phyloP scores from a whole-genome alignment of 37 sponge, comb jelly and placozoan genomes.

The Hormiphora californensis region DNA sequence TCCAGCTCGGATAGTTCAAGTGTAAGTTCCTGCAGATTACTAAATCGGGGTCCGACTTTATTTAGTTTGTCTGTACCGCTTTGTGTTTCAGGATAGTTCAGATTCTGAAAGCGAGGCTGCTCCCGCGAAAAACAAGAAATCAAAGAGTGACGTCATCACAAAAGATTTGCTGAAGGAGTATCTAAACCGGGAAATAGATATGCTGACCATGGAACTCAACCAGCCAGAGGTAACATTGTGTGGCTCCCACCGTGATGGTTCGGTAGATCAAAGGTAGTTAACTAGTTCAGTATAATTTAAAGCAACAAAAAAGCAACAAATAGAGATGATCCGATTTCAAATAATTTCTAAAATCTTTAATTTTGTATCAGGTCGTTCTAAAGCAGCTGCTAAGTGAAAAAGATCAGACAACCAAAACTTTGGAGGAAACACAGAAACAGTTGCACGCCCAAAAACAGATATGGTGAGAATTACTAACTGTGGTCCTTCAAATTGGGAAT shows the following conservation, averaged over 20 bases:
- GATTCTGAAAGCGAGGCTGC: too few relatives aligned
- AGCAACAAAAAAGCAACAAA: neutral
- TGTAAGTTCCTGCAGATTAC: too few relatives aligned
- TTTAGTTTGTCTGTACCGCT: too few relatives aligned
- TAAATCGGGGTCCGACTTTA: too few relatives aligned
- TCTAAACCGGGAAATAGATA: conserved; percentile 30
- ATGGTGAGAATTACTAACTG: neutral
- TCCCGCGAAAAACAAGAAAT: too few relatives aligned
- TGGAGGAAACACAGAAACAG: neutral
- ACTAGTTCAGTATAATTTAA: neutral
- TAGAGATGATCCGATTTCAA: neutral
- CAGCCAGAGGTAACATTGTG: conserved; percentile 23
- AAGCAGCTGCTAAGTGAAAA: conserved; percentile 20
- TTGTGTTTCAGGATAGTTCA: too few relatives aligned
- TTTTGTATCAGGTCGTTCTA: conserved; percentile 23
- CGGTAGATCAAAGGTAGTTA: too few relatives aligned
- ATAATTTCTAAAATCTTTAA: too few relatives aligned
- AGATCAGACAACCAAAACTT: conserved; percentile 24
- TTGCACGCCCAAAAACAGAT: neutral
- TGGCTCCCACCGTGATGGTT: too few relatives aligned
- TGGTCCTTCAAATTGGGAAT: neutral
- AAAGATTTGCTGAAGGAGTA: conserved; percentile 9
- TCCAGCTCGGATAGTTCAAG: conserved; percentile 30
- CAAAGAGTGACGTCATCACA: conserved; percentile 18
- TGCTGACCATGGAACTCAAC: conserved; percentile 7